Percentiles rank a stretch among this genome's conserved stretches.
Evolutionary conservation across 2,888 invertebrate species (phyloP).

Genomic region (Ryuthela nishihirai): DNA sequence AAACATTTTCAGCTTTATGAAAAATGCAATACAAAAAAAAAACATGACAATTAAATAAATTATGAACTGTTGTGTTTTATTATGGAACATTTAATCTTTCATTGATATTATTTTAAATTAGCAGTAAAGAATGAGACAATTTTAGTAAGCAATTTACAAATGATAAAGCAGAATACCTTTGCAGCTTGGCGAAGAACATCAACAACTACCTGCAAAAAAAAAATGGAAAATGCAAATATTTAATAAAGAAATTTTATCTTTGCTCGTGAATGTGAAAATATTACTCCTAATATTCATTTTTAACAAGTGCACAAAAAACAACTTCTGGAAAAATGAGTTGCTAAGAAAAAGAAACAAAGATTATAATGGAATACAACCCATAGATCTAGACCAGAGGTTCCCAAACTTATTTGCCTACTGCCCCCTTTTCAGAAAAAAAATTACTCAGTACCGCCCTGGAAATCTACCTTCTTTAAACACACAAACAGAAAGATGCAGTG

Average conservation of each 20-base stretch:
- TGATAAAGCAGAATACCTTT: constrained; percentile 53
- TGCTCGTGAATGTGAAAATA: too few relatives aligned
- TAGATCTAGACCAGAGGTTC: too few relatives aligned
- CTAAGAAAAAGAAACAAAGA: background rate
- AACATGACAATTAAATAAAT: background rate
- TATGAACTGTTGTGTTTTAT: too few relatives aligned
- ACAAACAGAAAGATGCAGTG: too few relatives aligned
- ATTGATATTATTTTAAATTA: background rate
- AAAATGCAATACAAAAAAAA: background rate
- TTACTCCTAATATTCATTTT: background rate
- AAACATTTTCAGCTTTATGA: background rate
- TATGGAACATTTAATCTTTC: background rate
- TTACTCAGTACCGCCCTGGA: too few relatives aligned
- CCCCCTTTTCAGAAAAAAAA: too few relatives aligned
- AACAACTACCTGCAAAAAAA: constrained; percentile 54
- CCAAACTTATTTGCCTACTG: too few relatives aligned
- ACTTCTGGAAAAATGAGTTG: background rate
- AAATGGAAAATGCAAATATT: constrained; percentile 9
- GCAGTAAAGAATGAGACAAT: background rate
- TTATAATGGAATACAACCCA: too few relatives aligned
- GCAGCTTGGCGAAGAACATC: constrained; percentile 82
- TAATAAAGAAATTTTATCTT: background rate
- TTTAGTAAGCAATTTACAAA: background rate
- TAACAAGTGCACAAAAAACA: background rate
- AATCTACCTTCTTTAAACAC: too few relatives aligned